Evolutionary conservation across 2,888 invertebrate genomes (phyloP), one percentile per base, ranked within the genome.

Genomic region (Lingula anatina): DNA sequence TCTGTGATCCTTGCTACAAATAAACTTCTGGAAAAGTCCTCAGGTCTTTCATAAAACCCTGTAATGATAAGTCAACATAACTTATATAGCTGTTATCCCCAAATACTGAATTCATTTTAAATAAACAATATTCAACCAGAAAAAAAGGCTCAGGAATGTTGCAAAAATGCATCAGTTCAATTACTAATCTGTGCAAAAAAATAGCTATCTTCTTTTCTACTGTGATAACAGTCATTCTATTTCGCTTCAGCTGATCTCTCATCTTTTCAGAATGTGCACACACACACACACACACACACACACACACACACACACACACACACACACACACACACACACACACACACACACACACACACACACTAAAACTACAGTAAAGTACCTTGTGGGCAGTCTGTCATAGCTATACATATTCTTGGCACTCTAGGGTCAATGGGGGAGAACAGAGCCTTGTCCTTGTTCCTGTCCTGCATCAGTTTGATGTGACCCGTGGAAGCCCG

Each of bases 341-440:
- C n/a, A n/a, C n/a, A n/a, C n/a, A n/a, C n/a, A n/a, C n/a, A n/a
- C n/a, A n/a, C n/a, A n/a, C n/a, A n/a, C n/a, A n/a, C n/a, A n/a
- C n/a, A n/a, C n/a, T n/a, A n/a, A n/a, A n/a, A n/a, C n/a, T n/a
- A n/a, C n/a, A n/a, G n/a, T n/a, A n/a, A n/a, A n/a, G 23, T 50
- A 76, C 76, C 73, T 62, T 56, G 73, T 7, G 86, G 86, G 77
- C 87, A 86, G 54, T 82, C 79, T 1, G 80, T 79, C 55, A 82
- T 79, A 15, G 85, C 84, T 56, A 95, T 84, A 65, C 84, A 83
- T 31, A 93, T 81, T 53, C 87, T 80, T 0, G 95, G 93, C 45
- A 92, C 75, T 53, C 89, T 82, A 58, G 83, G 80, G 73, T 94
- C 93, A 46, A 86, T 83, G 0, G 95, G 91, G 31, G 83, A 79